Evolutionary conservation across 2,888 invertebrate genomes (phyloP).

Genomic region (Mythimna impura): DNA sequence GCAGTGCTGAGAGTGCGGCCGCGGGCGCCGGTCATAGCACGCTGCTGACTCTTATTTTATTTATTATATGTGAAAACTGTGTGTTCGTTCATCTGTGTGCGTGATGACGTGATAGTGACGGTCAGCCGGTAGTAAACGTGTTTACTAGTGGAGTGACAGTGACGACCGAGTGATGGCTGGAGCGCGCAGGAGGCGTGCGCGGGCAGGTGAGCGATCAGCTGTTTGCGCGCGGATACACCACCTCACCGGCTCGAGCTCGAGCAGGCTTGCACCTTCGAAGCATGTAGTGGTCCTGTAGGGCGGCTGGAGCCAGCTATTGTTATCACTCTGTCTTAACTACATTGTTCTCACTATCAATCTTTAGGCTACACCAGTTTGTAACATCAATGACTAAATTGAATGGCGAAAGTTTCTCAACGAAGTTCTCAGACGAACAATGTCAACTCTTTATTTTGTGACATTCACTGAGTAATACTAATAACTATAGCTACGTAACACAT

Average conservation of each 20-base stretch:
- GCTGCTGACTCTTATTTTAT: neutral
- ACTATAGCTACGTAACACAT: neutral
- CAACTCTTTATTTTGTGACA: conserved; percentile 2
- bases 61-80: neutral
- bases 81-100: neutral
- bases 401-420: conserved; percentile 25
- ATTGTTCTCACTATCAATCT: neutral
- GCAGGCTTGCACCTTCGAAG: neutral
- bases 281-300: neutral
- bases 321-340: neutral
- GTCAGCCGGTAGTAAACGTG: conserved; percentile 11
- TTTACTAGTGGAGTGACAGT: conserved; percentile 13
- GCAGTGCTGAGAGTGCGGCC: conserved; percentile 28
- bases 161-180: conserved; percentile 26
- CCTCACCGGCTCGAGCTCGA: too few relatives aligned
- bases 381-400: neutral
- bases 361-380: neutral
- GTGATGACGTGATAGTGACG: conserved; percentile 26
- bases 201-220: conserved; percentile 29
- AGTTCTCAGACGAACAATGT: conserved; percentile 24
- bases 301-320: neutral
- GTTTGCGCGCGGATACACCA: neutral
- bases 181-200: conserved; percentile 43
- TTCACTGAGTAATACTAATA: neutral
- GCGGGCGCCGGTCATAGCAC: conserved; percentile 21